Conservation (phyloP, 2,888 invertebrate species). For the Altica lythri region DNA sequence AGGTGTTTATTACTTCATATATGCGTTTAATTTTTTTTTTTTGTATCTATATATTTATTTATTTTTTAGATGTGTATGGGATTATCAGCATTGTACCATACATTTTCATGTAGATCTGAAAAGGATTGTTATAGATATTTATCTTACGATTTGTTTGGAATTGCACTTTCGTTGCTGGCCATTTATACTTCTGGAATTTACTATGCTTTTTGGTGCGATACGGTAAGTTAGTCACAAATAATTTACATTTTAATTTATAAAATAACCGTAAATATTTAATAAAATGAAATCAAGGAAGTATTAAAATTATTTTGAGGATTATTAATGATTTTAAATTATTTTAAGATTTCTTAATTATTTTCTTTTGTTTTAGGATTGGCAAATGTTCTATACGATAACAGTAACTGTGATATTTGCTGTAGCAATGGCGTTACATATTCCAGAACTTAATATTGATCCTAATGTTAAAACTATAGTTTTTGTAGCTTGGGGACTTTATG, state of each 20-base stretch:
- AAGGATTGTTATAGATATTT: slow-evolving; percentile 84
- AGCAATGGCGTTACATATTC: slow-evolving; percentile 81
- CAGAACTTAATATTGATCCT: slow-evolving; percentile 71
- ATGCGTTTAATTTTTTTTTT: neutral
- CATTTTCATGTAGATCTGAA: slow-evolving; percentile 91
- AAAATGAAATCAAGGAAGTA: too few relatives aligned
- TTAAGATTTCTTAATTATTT: too few relatives aligned
- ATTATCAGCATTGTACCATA: slow-evolving; percentile 89
- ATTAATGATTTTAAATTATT: too few relatives aligned
- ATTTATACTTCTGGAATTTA: slow-evolving; percentile 96
- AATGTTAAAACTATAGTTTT: slow-evolving; percentile 78
- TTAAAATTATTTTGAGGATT: too few relatives aligned
- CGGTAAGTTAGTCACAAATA: slow-evolving; percentile 62
- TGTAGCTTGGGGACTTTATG: slow-evolving; percentile 86
- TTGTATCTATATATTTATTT: slow-evolving; percentile 11
- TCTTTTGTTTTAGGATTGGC: slow-evolving; percentile 66
- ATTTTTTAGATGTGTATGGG: slow-evolving; percentile 86
- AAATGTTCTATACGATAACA: slow-evolving; percentile 80
- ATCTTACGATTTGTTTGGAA: slow-evolving; percentile 90
- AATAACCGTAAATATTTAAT: too few relatives aligned
- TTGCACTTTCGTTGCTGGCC: slow-evolving; percentile 88
- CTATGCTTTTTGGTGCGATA: slow-evolving; percentile 95
- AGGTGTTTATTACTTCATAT: slow-evolving; percentile 39
- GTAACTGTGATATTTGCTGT: slow-evolving; percentile 79
- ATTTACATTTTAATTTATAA: slow-evolving; percentile 9